Conservation (phyloP, 1,140 invertebrate species). For the Euura lappo region DNA sequence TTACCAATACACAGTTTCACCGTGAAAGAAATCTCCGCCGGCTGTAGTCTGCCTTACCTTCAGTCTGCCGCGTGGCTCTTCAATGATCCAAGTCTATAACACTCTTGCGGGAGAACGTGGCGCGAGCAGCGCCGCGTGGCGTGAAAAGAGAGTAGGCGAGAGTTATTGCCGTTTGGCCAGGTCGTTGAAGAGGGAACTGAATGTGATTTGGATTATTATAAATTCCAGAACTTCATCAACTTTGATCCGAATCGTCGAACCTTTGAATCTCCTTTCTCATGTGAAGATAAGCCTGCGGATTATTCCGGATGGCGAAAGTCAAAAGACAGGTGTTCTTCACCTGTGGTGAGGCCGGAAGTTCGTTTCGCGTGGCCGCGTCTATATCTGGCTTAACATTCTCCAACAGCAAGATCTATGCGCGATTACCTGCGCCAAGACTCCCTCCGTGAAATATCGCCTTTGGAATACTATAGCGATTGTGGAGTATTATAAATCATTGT, state of each 20-base stretch:
- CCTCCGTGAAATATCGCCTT: neutral
- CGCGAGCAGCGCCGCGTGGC: too few relatives aligned
- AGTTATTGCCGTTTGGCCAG: too few relatives aligned
- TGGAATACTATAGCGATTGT: neutral
- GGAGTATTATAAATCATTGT: constrained; percentile 5
- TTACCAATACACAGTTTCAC: too few relatives aligned
- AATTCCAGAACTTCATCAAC: neutral
- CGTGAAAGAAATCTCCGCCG: too few relatives aligned
- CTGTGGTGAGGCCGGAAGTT: constrained; percentile 2
- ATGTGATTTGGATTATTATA: neutral
- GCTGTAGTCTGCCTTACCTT: too few relatives aligned
- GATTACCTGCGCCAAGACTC: neutral
- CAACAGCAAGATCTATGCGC: neutral
- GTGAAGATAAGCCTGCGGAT: neutral
- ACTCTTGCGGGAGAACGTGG: too few relatives aligned
- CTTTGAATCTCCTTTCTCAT: neutral
- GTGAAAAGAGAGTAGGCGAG: too few relatives aligned
- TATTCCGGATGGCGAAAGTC: neutral
- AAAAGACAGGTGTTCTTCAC: constrained; percentile 7
- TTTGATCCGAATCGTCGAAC: neutral
- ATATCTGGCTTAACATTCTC: constrained; percentile 5
- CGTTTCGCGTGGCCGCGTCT: neutral
- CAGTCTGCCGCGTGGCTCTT: too few relatives aligned
- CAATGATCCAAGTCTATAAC: too few relatives aligned
- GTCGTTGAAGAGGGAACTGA: too few relatives aligned